Base-by-base conservation (phyloP, 1,140 invertebrate genomes). In the Odontomachus brunneus region DNA sequence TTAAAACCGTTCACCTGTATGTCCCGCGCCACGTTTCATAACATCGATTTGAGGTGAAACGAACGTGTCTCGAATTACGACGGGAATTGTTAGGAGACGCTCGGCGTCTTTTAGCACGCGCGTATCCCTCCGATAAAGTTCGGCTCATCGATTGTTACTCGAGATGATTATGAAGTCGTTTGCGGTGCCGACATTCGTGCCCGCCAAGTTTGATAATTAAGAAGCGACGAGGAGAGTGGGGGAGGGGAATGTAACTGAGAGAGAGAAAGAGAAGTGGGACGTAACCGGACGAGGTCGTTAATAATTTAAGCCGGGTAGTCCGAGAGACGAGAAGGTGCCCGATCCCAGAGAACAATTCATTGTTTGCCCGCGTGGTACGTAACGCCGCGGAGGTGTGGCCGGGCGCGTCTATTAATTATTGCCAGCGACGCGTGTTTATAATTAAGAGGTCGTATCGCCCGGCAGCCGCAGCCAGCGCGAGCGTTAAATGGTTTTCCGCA, bases 351-450 rank as follows among this genome's bases (percentile, higher is more conserved):
- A 82, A 76, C 82, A 83, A 74, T 80, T 57, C 53, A 17, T 24
- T 84, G 71, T 82, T 84, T 76, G 76, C 59, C 26, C 26, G 38
- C 57, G 51, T 76, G 9, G 38, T 5, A 66, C 60, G 9, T 62
- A 57, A 74, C 24, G 74, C 22, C 24, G 44, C 38, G 49, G n/a
- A 71, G 74, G 72, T 63, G 53, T 49, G 71, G 71, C 29, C 19
- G 53, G n/a, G 48, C 73, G 17, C 38, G 51, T 78, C 57, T 74
- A 87, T 84, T 87, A 87, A 88, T 84, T 84, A 88, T 82, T 84
- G 71, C 59, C 22, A 2, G 55, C n/a, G 59, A 83, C 82, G 75
- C 33, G 53, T 75, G 75, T 87, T 84, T 53, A 76, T 88, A 88
- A 88, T 88, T 88, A 88, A 87, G 83, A 71, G 65, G 26, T 33